Percentiles rank a stretch among this genome's conserved stretches.
phyloP scores from a whole-genome alignment of 2,797 vertebrate genomes.

The Poecilia velifera region DNA sequence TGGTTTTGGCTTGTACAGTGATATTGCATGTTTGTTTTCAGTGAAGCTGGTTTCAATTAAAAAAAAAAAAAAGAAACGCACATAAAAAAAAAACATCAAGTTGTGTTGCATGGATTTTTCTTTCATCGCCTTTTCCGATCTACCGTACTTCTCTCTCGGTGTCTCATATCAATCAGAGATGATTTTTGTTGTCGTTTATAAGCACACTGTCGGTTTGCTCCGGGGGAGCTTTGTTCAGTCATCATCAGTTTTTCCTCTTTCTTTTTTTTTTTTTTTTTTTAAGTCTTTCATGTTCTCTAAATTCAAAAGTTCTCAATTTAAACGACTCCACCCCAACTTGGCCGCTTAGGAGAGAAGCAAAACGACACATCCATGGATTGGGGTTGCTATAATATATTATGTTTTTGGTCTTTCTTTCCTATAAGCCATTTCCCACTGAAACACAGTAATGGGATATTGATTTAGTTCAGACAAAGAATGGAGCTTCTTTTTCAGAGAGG shows the following conservation, averaged over 20 bases:
- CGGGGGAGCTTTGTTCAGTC: slow-evolving; percentile 39
- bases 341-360: slow-evolving; percentile 34
- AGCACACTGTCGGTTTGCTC: slow-evolving; percentile 38
- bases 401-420: slow-evolving; percentile 65
- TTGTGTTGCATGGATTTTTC: slow-evolving; percentile 76
- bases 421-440: slow-evolving; percentile 62
- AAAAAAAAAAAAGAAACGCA: slow-evolving; percentile 74
- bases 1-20: slow-evolving; percentile 96
- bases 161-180: slow-evolving; percentile 51
- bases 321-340: slow-evolving; percentile 48
- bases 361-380: slow-evolving; percentile 40
- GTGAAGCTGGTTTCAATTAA: slow-evolving; percentile 93
- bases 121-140: slow-evolving; percentile 51
- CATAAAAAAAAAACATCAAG: slow-evolving; percentile 46
- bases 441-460: slow-evolving; percentile 77
- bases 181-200: slow-evolving; percentile 17
- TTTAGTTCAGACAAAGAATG: slow-evolving; percentile 56
- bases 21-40: slow-evolving; percentile 97
- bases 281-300: slow-evolving; percentile 56
- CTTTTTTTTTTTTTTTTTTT: slow-evolving; percentile 24
- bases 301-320: slow-evolving; percentile 54
- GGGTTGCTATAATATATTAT: slow-evolving; percentile 60
- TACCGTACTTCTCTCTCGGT: slow-evolving; percentile 33
- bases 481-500: slow-evolving; percentile 47
- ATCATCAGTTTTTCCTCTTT: slow-evolving; percentile 48